phyloP scores from a whole-genome alignment of 2,113 vertebrate genomes.

The Ancistrus triradiatus region DNA sequence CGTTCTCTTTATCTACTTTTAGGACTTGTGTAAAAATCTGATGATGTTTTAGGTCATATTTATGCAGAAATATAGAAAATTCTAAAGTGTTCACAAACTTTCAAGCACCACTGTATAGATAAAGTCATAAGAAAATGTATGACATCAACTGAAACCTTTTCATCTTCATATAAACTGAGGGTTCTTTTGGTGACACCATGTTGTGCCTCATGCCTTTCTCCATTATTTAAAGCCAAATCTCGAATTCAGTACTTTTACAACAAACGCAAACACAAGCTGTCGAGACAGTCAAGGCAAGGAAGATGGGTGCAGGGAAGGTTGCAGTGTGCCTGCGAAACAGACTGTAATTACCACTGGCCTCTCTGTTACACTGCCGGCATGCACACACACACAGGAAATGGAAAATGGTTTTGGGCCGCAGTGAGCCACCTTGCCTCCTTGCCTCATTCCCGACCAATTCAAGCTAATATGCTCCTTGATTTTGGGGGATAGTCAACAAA shows the following conservation, averaged over 20 bases:
- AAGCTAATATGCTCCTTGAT: constrained; percentile 44
- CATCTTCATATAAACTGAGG: no score
- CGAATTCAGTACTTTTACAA: constrained; percentile 24
- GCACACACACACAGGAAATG: constrained; percentile 1
- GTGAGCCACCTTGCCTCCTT: constrained; percentile 36
- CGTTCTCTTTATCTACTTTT: no score
- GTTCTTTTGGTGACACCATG: no score
- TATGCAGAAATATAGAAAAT: no score
- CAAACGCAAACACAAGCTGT: constrained; percentile 37
- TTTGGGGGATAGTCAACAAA: constrained; percentile 45
- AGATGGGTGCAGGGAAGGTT: neutral
- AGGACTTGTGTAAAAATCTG: no score
- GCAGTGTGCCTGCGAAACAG: neutral
- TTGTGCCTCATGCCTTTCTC: neutral
- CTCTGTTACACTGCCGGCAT: neutral
- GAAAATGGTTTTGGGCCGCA: constrained; percentile 29
- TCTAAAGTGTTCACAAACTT: no score
- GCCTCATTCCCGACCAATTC: constrained; percentile 46
- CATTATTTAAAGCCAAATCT: constrained; percentile 25
- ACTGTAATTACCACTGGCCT: neutral
- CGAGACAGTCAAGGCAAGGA: neutral
- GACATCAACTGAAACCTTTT: no score
- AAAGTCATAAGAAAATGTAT: no score
- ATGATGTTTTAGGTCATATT: no score
- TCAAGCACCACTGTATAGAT: no score